Percentiles rank a stretch among this genome's conserved stretches.
These are phyloP conservation scores for Entomobrya multifasciata DNA, from an alignment of 2,888 invertebrate species.

Conservation along the genomic window DNA sequence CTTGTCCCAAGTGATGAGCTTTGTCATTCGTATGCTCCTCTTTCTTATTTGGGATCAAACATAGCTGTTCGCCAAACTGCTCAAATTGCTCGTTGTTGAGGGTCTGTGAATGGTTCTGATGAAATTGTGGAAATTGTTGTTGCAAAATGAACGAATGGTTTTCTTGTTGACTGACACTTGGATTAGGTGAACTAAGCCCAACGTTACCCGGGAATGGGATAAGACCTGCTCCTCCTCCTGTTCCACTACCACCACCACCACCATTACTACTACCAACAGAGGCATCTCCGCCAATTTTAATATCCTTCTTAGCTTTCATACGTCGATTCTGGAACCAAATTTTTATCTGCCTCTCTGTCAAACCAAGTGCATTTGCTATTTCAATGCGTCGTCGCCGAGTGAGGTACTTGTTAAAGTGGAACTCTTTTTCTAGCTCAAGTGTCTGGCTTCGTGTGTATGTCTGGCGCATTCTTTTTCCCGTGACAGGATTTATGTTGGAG, in stretches of 20 bases:
- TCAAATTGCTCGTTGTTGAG: conserved; percentile 1
- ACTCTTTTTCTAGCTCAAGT: too few relatives aligned
- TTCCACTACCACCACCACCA: background rate
- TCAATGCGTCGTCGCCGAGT: too few relatives aligned
- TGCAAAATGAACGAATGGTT: conserved; percentile 54
- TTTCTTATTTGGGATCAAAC: conserved; percentile 43
- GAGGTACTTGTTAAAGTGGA: too few relatives aligned
- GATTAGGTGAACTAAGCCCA: conserved; percentile 64
- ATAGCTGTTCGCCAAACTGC: conserved; percentile 50
- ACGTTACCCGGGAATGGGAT: conserved; percentile 55
- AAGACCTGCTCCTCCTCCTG: conserved; percentile 1
- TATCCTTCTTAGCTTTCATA: too few relatives aligned
- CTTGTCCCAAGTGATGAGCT: conserved; percentile 62
- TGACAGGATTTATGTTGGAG: conserved; percentile 59
- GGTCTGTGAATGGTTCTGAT: conserved; percentile 28
- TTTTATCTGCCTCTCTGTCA: too few relatives aligned
- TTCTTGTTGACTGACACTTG: conserved; percentile 67
- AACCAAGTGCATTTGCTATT: too few relatives aligned
- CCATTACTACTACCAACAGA: too few relatives aligned
- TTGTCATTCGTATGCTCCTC: conserved; percentile 44
- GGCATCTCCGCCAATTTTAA: too few relatives aligned
- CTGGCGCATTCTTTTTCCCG: conserved; percentile 81
- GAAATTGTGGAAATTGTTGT: conserved; percentile 45
- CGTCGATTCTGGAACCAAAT: too few relatives aligned
- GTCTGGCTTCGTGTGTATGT: conserved; percentile 82